phyloP scores from a whole-genome alignment of 2,113 vertebrate genomes.

The Galemys pyrenaicus region DNA sequence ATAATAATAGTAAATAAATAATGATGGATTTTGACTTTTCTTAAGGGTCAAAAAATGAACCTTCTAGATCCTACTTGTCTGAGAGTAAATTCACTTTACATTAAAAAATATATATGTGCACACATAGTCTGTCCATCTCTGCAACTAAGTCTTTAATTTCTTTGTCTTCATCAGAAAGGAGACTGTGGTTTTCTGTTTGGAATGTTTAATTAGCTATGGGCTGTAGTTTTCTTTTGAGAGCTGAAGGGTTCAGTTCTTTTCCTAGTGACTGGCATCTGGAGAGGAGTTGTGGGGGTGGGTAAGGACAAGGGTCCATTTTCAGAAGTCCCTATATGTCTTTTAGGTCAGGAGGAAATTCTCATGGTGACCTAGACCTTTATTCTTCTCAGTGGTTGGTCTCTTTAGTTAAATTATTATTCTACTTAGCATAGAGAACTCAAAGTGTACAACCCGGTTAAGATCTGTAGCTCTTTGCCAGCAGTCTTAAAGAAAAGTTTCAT shows the following conservation, averaged over 20 bases:
- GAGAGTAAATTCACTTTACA: background rate
- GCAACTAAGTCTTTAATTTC: slow-evolving; percentile 7
- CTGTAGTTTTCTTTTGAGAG: background rate
- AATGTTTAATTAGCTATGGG: background rate
- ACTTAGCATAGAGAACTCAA: background rate
- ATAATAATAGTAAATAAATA: slow-evolving; percentile 34
- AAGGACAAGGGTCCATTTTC: background rate
- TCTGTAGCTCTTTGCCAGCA: background rate
- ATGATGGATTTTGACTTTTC: background rate
- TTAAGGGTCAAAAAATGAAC: background rate
- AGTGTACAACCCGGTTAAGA: background rate
- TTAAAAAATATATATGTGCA: background rate
- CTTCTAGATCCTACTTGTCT: background rate
- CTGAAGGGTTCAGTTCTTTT: background rate
- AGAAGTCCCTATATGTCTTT: background rate
- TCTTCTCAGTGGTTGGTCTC: background rate
- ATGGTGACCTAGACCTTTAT: background rate
- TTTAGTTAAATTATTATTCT: slow-evolving; percentile 29
- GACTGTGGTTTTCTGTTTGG: background rate
- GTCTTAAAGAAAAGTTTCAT: background rate
- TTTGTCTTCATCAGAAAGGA: background rate
- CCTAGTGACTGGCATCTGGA: background rate
- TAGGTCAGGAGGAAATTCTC: background rate
- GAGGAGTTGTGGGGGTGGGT: too few relatives aligned
- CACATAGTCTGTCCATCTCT: background rate